Evolutionary conservation across 2,113 vertebrate species (phyloP), one percentile per base, ranked within the genome.

Genomic region (Xenopus borealis): DNA sequence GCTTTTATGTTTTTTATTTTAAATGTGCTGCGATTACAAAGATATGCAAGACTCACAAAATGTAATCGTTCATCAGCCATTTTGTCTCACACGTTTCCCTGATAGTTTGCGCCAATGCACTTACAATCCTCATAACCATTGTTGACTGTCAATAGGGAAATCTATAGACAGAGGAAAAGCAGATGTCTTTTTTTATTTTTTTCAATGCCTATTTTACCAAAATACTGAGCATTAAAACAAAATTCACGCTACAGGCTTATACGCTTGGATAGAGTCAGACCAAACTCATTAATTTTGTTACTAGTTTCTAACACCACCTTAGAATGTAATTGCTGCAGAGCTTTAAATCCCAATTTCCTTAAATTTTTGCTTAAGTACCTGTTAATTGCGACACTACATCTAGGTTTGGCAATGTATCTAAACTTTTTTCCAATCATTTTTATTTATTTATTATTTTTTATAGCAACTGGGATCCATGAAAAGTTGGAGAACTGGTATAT

Each of bases 291-390:
- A 40, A 40, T 40, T 40, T 9, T 40, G 33, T 40, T 40, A 40
- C 33, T 40, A 40, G 33, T 40, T 40, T 40, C 72, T 66, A 63
- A 76, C 73, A 63, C 66, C 73, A 69, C 58, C 68, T 69, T 76
- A 76, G 69, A 69, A 76, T 68, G 66, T 52, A 76, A 76, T 63
- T 76, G 66, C 73, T 69, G 47, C 73, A 69, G 52, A 76, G 66
- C 59, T 68, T 62, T 76, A 76, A 76, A 76, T 63, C 73, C 66
- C 66, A 69, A 76, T 76, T 76, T 76, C 73, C 73, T 69, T 76
- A 59, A 18, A 76, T 76, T 76, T 76, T 76, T 76, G 63, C 73
- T 69, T 69, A 76, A 76, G 73, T 76, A 76, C 73, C 73, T 76
- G 73, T 76, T 76, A 76, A 76, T 76, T 76, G 73, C 73, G 55